Evolutionary conservation across 2,888 invertebrate species (phyloP).

Genomic region (Leucozona laternaria): DNA sequence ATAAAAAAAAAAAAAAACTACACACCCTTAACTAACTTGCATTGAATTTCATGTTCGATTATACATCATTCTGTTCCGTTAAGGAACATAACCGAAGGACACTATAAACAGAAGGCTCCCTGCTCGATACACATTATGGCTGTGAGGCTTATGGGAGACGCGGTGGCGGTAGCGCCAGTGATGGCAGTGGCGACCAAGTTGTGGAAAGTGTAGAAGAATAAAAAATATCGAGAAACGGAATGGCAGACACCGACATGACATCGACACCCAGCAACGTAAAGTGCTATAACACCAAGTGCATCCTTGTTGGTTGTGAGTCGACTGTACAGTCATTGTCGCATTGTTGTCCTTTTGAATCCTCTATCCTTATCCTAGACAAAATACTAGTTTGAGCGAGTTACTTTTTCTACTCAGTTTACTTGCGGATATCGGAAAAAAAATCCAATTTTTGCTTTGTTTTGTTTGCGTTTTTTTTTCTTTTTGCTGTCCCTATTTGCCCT

Average conservation of each 20-base stretch:
- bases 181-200: slow-evolving; percentile 17
- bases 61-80: slow-evolving; percentile 62
- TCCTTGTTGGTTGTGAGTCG: slow-evolving; percentile 43
- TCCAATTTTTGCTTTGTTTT: not conserved
- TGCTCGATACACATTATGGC: slow-evolving; percentile 12
- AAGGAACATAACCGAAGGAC: slow-evolving; percentile 53
- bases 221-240: slow-evolving; percentile 31
- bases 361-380: slow-evolving; percentile 44
- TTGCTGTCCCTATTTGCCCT: slow-evolving; percentile 28
- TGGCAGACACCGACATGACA: slow-evolving; percentile 58
- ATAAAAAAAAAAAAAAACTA: slow-evolving; percentile 2
- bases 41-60: slow-evolving; percentile 73
- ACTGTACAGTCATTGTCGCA: slow-evolving; percentile 44
- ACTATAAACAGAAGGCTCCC: slow-evolving; percentile 36
- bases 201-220: slow-evolving; percentile 24
- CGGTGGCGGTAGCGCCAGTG: not conserved
- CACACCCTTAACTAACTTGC: slow-evolving; percentile 51
- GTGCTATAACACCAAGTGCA: slow-evolving; percentile 55
- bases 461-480: slow-evolving; percentile 5
- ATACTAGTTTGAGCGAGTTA: slow-evolving; percentile 52
- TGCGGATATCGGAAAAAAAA: slow-evolving; percentile 16
- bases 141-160: not conserved
- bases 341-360: slow-evolving; percentile 41
- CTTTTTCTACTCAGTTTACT: slow-evolving; percentile 48
- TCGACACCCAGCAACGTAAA: slow-evolving; percentile 63